phyloP scores from a whole-genome alignment of 2,113 vertebrate genomes.

The Okapia johnstoni region DNA sequence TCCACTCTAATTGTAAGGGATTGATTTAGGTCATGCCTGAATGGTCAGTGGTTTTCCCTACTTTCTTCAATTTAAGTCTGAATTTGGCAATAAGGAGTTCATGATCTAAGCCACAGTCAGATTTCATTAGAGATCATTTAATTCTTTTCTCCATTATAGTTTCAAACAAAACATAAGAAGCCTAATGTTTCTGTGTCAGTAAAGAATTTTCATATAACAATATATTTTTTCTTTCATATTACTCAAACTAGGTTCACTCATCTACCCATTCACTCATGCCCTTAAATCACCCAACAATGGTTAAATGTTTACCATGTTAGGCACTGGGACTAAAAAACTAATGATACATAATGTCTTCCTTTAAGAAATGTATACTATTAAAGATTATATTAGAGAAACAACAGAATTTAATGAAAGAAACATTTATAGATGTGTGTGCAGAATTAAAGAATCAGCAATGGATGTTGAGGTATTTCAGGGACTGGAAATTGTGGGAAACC shows the following conservation, averaged over 20 bases:
- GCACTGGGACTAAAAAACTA: neutral
- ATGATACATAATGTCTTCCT: neutral
- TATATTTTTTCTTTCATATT: slow-evolving; percentile 28
- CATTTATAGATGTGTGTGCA: neutral
- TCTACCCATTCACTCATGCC: neutral
- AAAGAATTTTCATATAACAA: neutral
- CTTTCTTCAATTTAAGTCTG: neutral
- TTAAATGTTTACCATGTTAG: neutral
- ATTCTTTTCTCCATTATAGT: neutral
- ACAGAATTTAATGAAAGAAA: neutral
- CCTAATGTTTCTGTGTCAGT: neutral
- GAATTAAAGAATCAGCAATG: neutral
- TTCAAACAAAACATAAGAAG: neutral
- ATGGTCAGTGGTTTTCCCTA: neutral
- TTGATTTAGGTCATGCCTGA: neutral
- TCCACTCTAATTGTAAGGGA: neutral
- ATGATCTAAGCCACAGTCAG: neutral
- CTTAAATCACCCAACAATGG: neutral
- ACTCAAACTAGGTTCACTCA: neutral
- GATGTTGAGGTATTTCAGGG: neutral
- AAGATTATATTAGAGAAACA: neutral
- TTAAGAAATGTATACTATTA: neutral
- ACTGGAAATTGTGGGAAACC: neutral
- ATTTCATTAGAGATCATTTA: neutral
- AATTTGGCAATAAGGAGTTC: neutral